Evolutionary conservation across 2,797 vertebrate species (phyloP).

Genomic region (Sebastiscus tertius): DNA sequence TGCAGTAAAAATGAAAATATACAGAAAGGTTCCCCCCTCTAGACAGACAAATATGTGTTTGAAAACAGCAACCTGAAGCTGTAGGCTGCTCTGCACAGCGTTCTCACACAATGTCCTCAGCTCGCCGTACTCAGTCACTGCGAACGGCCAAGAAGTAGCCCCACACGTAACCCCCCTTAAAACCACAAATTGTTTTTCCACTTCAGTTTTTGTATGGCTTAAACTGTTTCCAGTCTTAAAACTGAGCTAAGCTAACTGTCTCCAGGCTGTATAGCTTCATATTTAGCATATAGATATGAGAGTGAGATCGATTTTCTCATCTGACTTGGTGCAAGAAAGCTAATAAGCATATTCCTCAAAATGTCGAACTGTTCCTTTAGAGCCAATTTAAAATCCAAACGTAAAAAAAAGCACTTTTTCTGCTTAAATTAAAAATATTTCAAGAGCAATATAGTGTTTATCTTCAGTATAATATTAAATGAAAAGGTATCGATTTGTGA

Average conservation of each 20-base stretch:
- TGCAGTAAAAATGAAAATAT: slow-evolving; percentile 46
- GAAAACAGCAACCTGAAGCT: slow-evolving; percentile 3
- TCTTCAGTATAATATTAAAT: slow-evolving; percentile 35
- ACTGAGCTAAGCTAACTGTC: neutral
- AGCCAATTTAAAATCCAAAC: neutral
- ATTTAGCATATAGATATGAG: neutral
- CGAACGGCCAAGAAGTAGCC: neutral
- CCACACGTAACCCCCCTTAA: neutral
- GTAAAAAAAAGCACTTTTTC: neutral
- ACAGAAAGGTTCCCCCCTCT: neutral
- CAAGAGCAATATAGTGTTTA: slow-evolving; percentile 4
- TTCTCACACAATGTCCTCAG: neutral
- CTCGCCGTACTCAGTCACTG: neutral
- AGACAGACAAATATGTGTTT: neutral
- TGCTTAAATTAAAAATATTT: slow-evolving; percentile 5
- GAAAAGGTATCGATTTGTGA: slow-evolving; percentile 44
- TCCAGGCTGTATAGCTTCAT: neutral
- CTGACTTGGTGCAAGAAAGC: neutral
- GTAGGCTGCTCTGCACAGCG: neutral
- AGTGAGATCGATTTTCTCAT: neutral
- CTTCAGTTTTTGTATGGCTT: neutral
- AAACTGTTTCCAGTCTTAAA: neutral
- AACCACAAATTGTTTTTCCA: neutral
- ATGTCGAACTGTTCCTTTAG: neutral
- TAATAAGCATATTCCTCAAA: neutral